Evolutionary conservation across 1,140 invertebrate species (phyloP), one percentile per base, ranked within the genome.

Genomic region (Brachionus angularis): DNA sequence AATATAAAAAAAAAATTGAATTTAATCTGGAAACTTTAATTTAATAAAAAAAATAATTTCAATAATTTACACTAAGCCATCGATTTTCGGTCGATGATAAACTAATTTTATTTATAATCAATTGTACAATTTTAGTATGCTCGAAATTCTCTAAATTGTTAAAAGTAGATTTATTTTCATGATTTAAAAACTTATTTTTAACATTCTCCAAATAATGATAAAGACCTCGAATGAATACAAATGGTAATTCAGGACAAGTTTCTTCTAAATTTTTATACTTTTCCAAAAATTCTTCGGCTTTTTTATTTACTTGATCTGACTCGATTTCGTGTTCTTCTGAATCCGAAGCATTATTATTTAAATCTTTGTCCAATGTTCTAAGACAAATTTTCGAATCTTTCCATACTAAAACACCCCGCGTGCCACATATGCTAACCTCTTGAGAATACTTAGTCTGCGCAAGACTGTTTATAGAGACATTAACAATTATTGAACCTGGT

Each of bases 121-220:
- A 23, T 33, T 58, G 53, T 39, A 58, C 25, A 7, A 58, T 18
- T n/a, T 34, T 31, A 14, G 53, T 58, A 39, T 58, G 53, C 21
- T 58, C 53, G 39, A 58, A 58, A 39, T 42, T 58, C 0, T 58
- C 53, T 27, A 39, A 39, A 39, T 39, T 58, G 36, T 39, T 39
- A 16, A 8, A 33, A 3, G 52, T 14, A 3, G 33, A 36, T 58
- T 58, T 58, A 39, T 14, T 18, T 36, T 18, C 8, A 23, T 16
- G 53, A 58, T 58, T 58, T 58, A 12, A 58, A 42, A 58, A 39
- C n/a, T 58, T n/a, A 23, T 58, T 34, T 36, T 58, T 58, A 8
- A 58, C 33, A 23, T 39, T 58, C 39, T 58, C 8, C 12, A 58
- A 2, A 39, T 58, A 58, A 34, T 14, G 39, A 58, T 58, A 58